Percentiles rank a stretch among this genome's conserved stretches.
Conservation (phyloP, 2,888 invertebrate genomes). For the Tipula helvola region DNA sequence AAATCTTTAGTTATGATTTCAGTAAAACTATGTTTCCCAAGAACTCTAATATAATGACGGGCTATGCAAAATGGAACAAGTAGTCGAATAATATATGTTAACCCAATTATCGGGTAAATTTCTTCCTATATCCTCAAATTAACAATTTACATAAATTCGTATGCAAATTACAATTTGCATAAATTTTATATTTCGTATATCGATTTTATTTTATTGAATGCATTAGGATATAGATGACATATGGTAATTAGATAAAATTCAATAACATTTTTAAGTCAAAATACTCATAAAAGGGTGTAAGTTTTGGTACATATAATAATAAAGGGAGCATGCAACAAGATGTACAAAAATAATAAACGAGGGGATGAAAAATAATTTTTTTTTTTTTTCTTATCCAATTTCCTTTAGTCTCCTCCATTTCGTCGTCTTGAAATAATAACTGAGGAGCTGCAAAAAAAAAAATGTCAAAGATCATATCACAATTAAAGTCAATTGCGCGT, state of each 20-base stretch:
- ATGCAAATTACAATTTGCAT: background rate
- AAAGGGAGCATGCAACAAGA: background rate
- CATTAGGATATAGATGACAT: background rate
- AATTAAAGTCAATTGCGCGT: slow-evolving; percentile 10
- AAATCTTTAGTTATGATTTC: background rate
- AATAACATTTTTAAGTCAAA: background rate
- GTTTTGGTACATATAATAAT: background rate
- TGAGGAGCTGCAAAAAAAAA: background rate
- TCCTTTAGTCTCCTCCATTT: background rate
- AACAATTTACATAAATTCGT: background rate
- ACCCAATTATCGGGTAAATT: background rate
- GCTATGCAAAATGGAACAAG: background rate
- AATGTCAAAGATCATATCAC: slow-evolving; percentile 10
- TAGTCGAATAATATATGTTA: background rate
- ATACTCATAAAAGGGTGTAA: background rate
- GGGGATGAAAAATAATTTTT: background rate
- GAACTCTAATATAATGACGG: background rate
- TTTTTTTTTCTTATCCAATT: background rate
- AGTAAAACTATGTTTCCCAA: background rate
- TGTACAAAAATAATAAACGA: background rate
- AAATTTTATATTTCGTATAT: background rate
- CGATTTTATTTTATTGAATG: background rate
- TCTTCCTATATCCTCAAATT: background rate
- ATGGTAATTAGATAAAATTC: background rate
- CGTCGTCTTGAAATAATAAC: background rate